phyloP scores from a whole-genome alignment of 2,797 vertebrate genomes.

The Arrhamphus sclerolepis region DNA sequence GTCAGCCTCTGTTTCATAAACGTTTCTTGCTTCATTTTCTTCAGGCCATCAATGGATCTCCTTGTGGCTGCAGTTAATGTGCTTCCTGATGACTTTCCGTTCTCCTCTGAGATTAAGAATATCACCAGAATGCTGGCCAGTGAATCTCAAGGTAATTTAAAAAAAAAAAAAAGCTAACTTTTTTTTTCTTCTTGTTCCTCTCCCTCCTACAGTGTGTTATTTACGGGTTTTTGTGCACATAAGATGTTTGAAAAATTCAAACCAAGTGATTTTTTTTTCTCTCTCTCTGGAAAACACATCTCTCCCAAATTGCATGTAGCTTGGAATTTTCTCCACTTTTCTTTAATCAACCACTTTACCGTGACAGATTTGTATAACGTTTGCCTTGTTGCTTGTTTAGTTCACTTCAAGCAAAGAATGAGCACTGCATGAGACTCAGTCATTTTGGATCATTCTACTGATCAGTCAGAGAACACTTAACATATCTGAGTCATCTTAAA shows the following conservation, averaged over 20 bases:
- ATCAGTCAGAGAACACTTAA: too few species aligned
- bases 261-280: too few species aligned
- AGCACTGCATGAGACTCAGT: too few species aligned
- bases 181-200: background rate
- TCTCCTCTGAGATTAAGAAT: conserved; percentile 60
- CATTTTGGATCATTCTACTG: too few species aligned
- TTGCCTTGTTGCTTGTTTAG: too few species aligned
- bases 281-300: too few species aligned
- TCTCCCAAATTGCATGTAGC: background rate
- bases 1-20: conserved; percentile 20
- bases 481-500: too few species aligned
- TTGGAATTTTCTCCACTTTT: background rate
- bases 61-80: conserved; percentile 51
- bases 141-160: conserved; percentile 75
- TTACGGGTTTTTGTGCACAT: background rate
- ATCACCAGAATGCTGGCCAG: conserved; percentile 59
- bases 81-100: conserved; percentile 72
- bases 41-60: conserved; percentile 65
- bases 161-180: too few species aligned
- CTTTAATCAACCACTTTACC: too few species aligned
- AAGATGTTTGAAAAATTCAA: background rate
- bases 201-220: background rate
- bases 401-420: too few species aligned
- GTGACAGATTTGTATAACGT: too few species aligned
- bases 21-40: conserved; percentile 27